A percentile compares a stretch with the other conserved stretches of the same genome.
Evolutionary conservation across 2,113 vertebrate genomes (phyloP).

Genomic region (Pandion haliaetus): DNA sequence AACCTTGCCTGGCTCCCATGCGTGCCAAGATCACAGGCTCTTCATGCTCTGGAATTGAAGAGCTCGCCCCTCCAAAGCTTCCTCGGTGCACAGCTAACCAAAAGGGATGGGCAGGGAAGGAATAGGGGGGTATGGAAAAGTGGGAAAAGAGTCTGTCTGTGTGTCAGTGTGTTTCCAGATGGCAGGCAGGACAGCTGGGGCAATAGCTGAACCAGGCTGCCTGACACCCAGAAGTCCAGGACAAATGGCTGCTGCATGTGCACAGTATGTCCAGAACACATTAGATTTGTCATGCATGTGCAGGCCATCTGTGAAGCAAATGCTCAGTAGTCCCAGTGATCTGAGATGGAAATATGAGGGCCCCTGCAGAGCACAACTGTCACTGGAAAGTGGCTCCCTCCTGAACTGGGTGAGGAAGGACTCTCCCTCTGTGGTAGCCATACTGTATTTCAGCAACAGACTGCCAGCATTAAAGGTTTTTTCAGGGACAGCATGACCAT

Average conservation of each 20-base stretch:
- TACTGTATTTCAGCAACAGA: background rate
- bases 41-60: background rate
- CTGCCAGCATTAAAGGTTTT: background rate
- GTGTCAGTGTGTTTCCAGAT: background rate
- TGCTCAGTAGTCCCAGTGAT: background rate
- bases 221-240: background rate
- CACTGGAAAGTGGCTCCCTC: background rate
- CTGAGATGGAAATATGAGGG: background rate
- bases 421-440: background rate
- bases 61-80: background rate
- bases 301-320: slow-evolving; percentile 27
- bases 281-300: slow-evolving; percentile 9
- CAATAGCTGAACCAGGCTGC: background rate
- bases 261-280: background rate
- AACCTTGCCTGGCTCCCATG: background rate
- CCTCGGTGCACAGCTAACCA: rapidly evolving
- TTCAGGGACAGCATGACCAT: background rate
- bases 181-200: slow-evolving; percentile 1
- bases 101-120: background rate
- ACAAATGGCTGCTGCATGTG: background rate
- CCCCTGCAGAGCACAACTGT: background rate
- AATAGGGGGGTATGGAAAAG: background rate
- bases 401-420: background rate
- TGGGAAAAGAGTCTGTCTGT: background rate
- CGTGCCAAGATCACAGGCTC: rapidly evolving